A percentile compares a stretch with the other conserved stretches of the same genome.
Evolutionary conservation across 2,113 vertebrate genomes (phyloP).

Genomic region (Blennius ocellaris): DNA sequence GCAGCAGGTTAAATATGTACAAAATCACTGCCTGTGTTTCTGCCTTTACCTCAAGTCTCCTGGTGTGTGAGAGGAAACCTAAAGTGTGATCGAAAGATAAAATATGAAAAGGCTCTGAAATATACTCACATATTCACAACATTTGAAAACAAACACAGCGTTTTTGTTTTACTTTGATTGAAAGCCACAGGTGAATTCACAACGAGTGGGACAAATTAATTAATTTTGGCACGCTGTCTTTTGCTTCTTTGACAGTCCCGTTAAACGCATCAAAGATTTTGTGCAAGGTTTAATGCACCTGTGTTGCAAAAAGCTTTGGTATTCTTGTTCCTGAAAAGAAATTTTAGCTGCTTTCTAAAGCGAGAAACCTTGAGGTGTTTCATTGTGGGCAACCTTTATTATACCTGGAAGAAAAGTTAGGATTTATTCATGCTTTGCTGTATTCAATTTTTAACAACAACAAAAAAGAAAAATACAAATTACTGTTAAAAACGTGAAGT

Average conservation of each 20-base stretch:
- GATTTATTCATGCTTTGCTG: conserved; percentile 24
- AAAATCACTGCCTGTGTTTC: not conserved
- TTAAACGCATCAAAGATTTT: conserved; percentile 33
- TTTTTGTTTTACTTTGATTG: conserved; percentile 31
- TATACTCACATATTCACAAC: conserved; percentile 53
- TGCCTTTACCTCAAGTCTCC: not conserved
- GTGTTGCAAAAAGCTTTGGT: conserved; percentile 17
- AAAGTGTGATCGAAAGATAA: conserved; percentile 34
- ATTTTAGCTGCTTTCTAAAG: conserved; percentile 60
- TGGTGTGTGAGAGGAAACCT: conserved; percentile 9
- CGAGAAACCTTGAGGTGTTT: conserved; percentile 72
- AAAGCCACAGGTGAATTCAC: conserved; percentile 44
- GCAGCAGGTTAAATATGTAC: not conserved
- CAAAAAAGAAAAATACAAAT: conserved; percentile 36
- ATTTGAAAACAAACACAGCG: conserved; percentile 44
- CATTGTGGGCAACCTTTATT: conserved; percentile 38
- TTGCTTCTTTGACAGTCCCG: conserved; percentile 40
- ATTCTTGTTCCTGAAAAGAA: conserved; percentile 50
- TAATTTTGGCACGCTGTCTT: conserved; percentile 35
- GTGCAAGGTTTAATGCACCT: conserved; percentile 26
- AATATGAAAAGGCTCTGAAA: conserved; percentile 18
- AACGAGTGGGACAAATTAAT: conserved; percentile 56
- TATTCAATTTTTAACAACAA: conserved; percentile 38
- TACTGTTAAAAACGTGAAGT: conserved; percentile 16
- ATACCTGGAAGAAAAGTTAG: conserved; percentile 35